Conservation (phyloP, 2,113 vertebrate genomes). For the Melanerpes aurifrons region DNA sequence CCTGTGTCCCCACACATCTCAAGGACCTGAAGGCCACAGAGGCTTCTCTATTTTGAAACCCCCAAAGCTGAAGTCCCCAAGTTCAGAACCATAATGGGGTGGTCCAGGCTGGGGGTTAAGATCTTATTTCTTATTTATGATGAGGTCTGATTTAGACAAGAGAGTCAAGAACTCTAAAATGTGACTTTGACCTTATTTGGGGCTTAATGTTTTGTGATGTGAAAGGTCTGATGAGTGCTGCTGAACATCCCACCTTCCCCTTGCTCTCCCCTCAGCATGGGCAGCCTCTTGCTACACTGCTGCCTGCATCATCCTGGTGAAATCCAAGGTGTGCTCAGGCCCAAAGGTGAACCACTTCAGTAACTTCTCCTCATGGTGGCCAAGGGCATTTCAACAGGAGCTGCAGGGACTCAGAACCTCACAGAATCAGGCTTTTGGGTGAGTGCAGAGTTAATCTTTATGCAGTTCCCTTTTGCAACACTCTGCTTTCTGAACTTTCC, state of each 20-base stretch:
- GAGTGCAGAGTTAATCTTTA: not conserved
- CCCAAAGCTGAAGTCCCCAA: not conserved
- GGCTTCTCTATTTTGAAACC: not conserved
- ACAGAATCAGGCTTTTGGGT: not conserved
- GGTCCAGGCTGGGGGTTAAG: not conserved
- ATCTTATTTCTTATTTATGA: not conserved
- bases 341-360: not conserved
- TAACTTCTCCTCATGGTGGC: not conserved
- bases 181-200: not conserved
- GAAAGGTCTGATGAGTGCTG: not conserved
- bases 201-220: not conserved
- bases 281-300: not conserved
- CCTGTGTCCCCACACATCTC: not conserved
- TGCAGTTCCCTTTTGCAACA: not conserved
- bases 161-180: not conserved
- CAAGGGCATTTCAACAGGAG: not conserved
- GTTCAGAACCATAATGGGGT: not conserved
- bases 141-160: not conserved
- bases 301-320: not conserved
- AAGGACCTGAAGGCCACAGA: not conserved
- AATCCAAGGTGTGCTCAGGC: not conserved
- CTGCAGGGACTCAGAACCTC: not conserved
- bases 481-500: not conserved
- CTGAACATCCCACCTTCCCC: fast-evolving
- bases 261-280: fast-evolving